phyloP scores from a whole-genome alignment of 2,797 vertebrate genomes.

The Protonibea diacanthus region DNA sequence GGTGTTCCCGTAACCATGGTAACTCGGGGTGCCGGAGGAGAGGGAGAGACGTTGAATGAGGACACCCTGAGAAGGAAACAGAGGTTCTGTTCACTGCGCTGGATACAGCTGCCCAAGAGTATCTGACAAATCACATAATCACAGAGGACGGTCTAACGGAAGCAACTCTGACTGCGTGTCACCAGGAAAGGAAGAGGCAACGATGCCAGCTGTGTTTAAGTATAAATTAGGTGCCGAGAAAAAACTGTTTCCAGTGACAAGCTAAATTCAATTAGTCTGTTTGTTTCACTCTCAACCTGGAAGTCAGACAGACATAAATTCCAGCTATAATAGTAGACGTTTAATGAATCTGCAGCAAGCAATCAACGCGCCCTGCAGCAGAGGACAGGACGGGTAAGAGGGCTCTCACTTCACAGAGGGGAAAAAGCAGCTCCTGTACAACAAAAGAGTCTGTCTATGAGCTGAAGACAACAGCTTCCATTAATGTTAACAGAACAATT shows the following conservation, averaged over 20 bases:
- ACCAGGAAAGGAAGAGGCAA: neutral
- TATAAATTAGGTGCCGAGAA: conserved; percentile 11
- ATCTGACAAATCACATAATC: conserved; percentile 38
- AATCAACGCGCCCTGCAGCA: conserved; percentile 20
- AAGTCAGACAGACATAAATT: conserved; percentile 45
- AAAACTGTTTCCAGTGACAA: conserved; percentile 22
- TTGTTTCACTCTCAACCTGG: conserved; percentile 43
- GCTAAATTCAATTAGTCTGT: conserved; percentile 47
- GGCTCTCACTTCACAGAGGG: neutral
- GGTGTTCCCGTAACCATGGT: no score
- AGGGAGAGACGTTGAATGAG: no score
- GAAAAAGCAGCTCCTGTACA: neutral
- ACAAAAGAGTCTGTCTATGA: conserved; percentile 41
- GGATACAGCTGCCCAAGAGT: conserved; percentile 4
- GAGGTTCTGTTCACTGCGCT: conserved; percentile 22
- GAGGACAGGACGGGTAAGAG: conserved; percentile 24
- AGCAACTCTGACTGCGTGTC: conserved; percentile 8
- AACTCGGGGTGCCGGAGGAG: no score
- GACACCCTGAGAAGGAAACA: neutral
- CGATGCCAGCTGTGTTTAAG: conserved; percentile 19
- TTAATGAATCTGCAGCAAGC: conserved; percentile 62
- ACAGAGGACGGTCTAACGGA: neutral
- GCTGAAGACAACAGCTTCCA: conserved; percentile 34
- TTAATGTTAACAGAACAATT: conserved; percentile 54
- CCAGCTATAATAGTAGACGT: conserved; percentile 35